Base-by-base conservation (phyloP, 2,888 invertebrate species). In the Seira sanloemensis region DNA sequence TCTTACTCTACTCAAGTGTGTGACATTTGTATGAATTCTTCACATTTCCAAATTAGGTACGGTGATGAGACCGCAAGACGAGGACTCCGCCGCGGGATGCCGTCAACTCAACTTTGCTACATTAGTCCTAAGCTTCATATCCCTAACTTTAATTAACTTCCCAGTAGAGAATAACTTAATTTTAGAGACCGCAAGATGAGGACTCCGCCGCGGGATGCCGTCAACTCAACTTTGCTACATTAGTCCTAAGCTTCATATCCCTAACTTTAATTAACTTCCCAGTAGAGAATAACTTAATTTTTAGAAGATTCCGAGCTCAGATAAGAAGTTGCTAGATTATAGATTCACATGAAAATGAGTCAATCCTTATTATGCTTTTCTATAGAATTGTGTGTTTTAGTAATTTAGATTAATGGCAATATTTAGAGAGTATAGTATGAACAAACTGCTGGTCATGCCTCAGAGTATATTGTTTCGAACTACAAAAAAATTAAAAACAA, bases 141-240 rank as follows among this genome's bases (percentile, higher is more conserved):
- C 37, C 12, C 37, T 37, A 37, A 37, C 12, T 27, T 18, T 68
- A 37, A 19, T 37, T 27, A 23, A 69, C 37, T 12, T n/a, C 21
- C 7, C 25, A 67, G 18, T 65, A 65, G 9, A 12, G 19, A 2
- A 65, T 65, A 1, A n/a, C n/a, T n/a, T n/a, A n/a, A n/a, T n/a
- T n/a, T 25, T 9, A 23, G 19, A 69, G 62, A 46, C 16, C 69
- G n/a, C 37, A 50, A 19, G 80, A 80, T 25, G 81, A 81, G 16
- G 81, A 81, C 19, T 81, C 81, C 37, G 58, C 81, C 1, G 21
- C 69, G 18, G 69, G 54, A 27, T 50, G 16, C 19, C 75, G 81
- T 65, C n/a, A 46, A 65, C 75, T 75, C 23, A 24, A 50, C n/a
- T 21, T 0, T 7, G n/a, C 23, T 18, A 23, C 26, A 16, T 2